phyloP scores from a whole-genome alignment of 1,140 invertebrate genomes.

The Theocolax elegans region DNA sequence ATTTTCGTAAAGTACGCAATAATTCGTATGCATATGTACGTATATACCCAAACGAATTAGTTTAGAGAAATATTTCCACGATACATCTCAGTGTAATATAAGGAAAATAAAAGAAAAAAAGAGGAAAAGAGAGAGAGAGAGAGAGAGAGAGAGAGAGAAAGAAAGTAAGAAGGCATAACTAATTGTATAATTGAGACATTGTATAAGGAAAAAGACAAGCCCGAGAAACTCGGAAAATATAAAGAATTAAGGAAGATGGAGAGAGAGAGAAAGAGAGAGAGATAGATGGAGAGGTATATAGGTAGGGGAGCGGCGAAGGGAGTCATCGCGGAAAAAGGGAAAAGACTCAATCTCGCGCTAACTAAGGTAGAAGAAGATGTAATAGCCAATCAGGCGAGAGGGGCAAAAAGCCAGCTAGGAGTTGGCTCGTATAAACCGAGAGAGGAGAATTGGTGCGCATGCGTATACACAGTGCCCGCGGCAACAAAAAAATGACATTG shows the following conservation, averaged over 20 bases:
- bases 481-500: too few species aligned
- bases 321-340: constrained; percentile 40
- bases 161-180: too few species aligned
- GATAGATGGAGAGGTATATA: constrained; percentile 24
- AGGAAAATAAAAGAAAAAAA: too few species aligned
- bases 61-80: too few species aligned
- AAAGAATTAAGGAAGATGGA: too few species aligned
- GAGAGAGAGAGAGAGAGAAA: too few species aligned
- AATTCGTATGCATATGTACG: too few species aligned
- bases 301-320: constrained; percentile 21
- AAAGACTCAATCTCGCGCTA: constrained; percentile 62
- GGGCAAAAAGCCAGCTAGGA: constrained; percentile 59
- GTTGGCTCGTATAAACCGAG: constrained; percentile 58
- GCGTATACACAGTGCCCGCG: too few species aligned
- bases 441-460: neutral
- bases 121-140: too few species aligned
- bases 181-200: constrained; percentile 30
- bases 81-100: too few species aligned
- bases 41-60: too few species aligned
- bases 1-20: too few species aligned
- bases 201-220: constrained; percentile 17
- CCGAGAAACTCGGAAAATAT: constrained; percentile 3
- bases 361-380: constrained; percentile 57
- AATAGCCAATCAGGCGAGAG: constrained; percentile 65
- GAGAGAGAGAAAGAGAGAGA: constrained; percentile 42